phyloP scores from a whole-genome alignment of 2,113 vertebrate genomes.

The Cyphomyrus discorhynchus region DNA sequence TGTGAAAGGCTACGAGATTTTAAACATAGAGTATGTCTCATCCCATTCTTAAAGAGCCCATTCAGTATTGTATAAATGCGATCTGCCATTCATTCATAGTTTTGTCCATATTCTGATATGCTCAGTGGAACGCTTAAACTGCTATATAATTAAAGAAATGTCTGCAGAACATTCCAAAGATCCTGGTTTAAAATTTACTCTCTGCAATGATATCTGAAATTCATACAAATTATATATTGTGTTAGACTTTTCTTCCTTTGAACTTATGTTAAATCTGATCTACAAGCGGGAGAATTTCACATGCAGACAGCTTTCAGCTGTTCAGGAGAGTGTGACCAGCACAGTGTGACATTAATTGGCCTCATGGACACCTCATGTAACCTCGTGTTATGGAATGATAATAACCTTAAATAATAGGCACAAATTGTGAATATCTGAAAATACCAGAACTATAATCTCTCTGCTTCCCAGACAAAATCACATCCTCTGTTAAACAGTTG shows the following conservation, averaged over 20 bases:
- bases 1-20: background rate
- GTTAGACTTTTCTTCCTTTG: background rate
- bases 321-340: background rate
- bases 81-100: background rate
- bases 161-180: background rate
- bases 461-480: constrained; percentile 30
- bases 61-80: background rate
- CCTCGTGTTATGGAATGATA: constrained; percentile 14
- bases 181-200: background rate
- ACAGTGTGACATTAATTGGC: background rate
- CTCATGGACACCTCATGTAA: background rate
- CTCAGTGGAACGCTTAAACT: background rate
- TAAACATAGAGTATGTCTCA: background rate
- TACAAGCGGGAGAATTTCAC: background rate
- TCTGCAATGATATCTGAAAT: background rate
- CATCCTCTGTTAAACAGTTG: constrained; percentile 16
- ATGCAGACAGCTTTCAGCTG: constrained; percentile 4
- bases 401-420: constrained; percentile 54
- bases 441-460: constrained; percentile 31
- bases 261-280: background rate
- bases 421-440: constrained; percentile 52
- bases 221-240: background rate
- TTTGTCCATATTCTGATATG: background rate
- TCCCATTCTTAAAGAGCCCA: background rate
- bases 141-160: background rate